Base-by-base conservation (phyloP, 23 tunicate genomes). In the Clavelina lepadiformis region DNA sequence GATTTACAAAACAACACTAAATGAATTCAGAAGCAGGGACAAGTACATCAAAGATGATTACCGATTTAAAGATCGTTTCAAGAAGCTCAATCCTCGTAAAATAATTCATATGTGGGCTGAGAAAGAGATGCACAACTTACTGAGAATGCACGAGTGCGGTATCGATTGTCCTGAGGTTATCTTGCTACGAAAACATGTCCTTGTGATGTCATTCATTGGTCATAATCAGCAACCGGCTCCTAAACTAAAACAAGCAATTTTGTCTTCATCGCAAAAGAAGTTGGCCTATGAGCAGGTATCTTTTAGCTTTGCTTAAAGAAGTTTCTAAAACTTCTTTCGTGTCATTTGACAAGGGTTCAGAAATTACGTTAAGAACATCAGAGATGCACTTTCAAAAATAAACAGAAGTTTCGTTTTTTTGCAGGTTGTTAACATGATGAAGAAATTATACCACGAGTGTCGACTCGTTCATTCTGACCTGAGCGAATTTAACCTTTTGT, bases 101-200 rank as follows among this genome's bases (percentile, higher is more conserved):
- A 69, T 93, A 22, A 85, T 85, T 31, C 81, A 79, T 32, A 84
- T 84, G 98, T 93, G 98, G 98, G 92, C 93, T 4, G 98, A 93
- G 47, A 93, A 93, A 35, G 98, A 93, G 65, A 79, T 93, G 88
- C 73, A 72, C 56, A 93, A 93, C 46, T 41, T 85, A 15, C 47
- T 52, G 3, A 73, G 82, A 1, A 76, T 85, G 74, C 29, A 44
- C 58, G 67, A 68, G 52, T 82, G 78, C 1, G 94, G 83, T 5
- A 85, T 93, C 22, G 63, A 88, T 36, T 93, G 98, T 54, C 98
- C 98, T 33, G 83, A 79, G 38, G 87, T 79, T 35, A 82, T 93
- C 4, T 69, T 85, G 13, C 35, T 93, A 45, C 67, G 76, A 46
- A 93, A 93, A 58, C 98, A 93, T 63, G 88, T 93, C 28, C 56